These are phyloP conservation scores for Bufo gargarizans DNA, from an alignment of 2,113 vertebrate species.

Conservation along the genomic window DNA sequence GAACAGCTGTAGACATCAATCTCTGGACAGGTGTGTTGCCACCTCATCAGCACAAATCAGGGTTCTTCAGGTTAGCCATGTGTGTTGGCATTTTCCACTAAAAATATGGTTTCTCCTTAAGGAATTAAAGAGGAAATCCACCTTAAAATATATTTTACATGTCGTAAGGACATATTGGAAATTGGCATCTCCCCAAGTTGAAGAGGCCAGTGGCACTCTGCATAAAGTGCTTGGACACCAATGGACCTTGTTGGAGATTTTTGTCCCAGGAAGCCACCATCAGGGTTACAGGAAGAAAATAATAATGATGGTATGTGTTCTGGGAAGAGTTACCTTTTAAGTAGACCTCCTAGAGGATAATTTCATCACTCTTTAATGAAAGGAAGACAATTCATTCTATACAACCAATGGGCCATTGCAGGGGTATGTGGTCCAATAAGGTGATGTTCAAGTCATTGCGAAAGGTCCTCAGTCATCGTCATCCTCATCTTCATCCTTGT, in stretches of 20 bases:
- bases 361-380: background rate
- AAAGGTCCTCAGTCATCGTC: slow-evolving; percentile 73
- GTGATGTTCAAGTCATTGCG: background rate
- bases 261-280: background rate
- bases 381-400: background rate
- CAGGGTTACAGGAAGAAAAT: background rate
- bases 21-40: background rate
- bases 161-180: background rate
- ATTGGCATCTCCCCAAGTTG: background rate
- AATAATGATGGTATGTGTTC: background rate
- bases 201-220: background rate
- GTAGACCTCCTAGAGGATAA: background rate
- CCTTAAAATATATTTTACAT: background rate
- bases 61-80: background rate
- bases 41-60: background rate
- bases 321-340: background rate
- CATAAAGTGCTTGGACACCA: background rate
- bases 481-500: slow-evolving; percentile 89
- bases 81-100: background rate
- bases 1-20: background rate
- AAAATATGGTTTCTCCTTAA: slow-evolving; percentile 4
- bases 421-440: background rate
- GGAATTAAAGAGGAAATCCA: background rate
- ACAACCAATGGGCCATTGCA: background rate
- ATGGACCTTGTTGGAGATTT: background rate